Conservation (phyloP, 2,113 vertebrate genomes). For the Dromaius novaehollandiae region DNA sequence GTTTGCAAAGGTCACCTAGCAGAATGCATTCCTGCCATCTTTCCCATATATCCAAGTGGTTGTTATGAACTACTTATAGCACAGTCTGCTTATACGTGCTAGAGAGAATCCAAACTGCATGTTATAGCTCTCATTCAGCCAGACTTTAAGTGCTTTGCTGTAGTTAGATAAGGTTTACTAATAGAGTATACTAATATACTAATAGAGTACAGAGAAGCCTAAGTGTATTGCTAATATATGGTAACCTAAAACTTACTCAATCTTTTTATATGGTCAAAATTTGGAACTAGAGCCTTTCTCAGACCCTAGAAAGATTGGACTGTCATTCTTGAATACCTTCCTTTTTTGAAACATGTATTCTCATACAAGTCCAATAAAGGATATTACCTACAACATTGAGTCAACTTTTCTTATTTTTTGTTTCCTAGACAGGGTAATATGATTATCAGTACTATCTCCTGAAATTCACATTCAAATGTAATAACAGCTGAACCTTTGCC, state of each 20-base stretch:
- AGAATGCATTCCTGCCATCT: conserved; percentile 32
- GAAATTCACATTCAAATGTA: conserved; percentile 52
- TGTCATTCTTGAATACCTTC: background rate
- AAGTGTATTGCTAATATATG: background rate
- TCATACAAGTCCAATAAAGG: background rate
- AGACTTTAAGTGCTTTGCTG: background rate
- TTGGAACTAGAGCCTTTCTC: background rate
- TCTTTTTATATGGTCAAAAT: background rate
- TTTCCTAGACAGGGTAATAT: conserved; percentile 41
- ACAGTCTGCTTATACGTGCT: background rate
- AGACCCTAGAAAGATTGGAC: background rate
- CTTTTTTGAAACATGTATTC: conserved; percentile 1
- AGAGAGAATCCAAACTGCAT: background rate
- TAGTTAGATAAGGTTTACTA: background rate
- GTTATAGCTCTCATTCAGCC: background rate
- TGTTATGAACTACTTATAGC: background rate
- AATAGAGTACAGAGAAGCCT: background rate
- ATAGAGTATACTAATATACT: background rate
- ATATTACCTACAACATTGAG: conserved; percentile 12
- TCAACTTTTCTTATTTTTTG: background rate
- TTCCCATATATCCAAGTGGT: conserved; percentile 13
- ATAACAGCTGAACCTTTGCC: background rate
- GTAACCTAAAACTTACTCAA: background rate
- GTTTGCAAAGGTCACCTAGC: conserved; percentile 54
- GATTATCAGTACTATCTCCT: conserved; percentile 18